Evolutionary conservation across 2,113 vertebrate species (phyloP).

Genomic region (Gila orcuttii): DNA sequence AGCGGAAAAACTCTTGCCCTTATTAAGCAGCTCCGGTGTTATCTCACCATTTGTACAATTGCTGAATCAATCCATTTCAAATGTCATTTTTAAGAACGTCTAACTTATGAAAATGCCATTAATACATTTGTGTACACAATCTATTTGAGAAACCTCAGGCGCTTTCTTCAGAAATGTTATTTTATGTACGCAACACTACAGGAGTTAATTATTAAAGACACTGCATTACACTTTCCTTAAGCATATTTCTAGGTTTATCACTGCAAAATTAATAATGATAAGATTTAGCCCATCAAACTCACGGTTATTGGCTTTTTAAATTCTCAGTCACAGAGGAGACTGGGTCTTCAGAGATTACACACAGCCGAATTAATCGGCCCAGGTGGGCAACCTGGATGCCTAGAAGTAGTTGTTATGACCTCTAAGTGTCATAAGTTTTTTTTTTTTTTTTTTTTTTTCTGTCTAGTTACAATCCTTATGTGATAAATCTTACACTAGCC

Average conservation of each 20-base stretch:
- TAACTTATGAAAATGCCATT: slow-evolving; percentile 45
- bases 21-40: slow-evolving; percentile 28
- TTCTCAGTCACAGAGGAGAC: neutral
- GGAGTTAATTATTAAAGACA: neutral
- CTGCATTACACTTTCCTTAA: neutral
- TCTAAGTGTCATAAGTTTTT: slow-evolving; percentile 50
- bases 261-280: neutral
- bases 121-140: neutral
- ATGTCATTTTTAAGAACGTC: slow-evolving; percentile 41
- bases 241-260: neutral
- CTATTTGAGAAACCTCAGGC: slow-evolving; percentile 5
- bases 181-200: neutral
- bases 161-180: slow-evolving; percentile 6
- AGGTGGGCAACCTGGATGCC: neutral
- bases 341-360: slow-evolving; percentile 9
- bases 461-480: slow-evolving; percentile 39
- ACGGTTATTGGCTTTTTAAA: slow-evolving; percentile 13
- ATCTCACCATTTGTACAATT: slow-evolving; percentile 45
- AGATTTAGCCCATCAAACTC: neutral
- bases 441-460: neutral
- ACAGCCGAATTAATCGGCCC: neutral
- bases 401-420: slow-evolving; percentile 49
- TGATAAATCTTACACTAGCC: slow-evolving; percentile 53
- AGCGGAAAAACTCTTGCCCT: slow-evolving; percentile 27
- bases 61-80: slow-evolving; percentile 38